A percentile compares a stretch with the other conserved stretches of the same genome.
Conservation (phyloP, 2,797 vertebrate species). For the Chrosomus eos region DNA sequence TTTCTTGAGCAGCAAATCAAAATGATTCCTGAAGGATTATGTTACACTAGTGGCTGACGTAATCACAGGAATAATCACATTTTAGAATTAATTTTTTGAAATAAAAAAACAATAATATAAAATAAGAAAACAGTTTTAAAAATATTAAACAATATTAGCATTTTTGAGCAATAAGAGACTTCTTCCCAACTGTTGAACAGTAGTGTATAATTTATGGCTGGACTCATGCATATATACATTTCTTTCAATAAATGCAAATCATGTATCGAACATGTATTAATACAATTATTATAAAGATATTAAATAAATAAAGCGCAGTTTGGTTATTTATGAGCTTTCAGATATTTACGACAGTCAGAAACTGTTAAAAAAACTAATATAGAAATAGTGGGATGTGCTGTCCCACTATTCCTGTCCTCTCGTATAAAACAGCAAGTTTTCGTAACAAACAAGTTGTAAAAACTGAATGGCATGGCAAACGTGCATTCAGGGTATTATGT, state of each 20-base stretch:
- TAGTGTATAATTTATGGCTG: not conserved
- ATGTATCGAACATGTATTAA: not conserved
- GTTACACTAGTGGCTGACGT: not conserved
- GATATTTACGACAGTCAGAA: not conserved
- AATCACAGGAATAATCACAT: not conserved
- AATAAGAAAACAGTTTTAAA: no score
- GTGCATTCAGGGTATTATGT: not conserved
- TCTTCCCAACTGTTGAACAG: not conserved
- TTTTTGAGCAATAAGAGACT: not conserved
- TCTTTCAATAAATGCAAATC: not conserved
- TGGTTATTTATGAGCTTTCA: not conserved
- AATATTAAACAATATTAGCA: not conserved
- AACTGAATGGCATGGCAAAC: not conserved
- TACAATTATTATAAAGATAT: no score
- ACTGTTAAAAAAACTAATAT: not conserved
- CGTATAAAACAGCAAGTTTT: not conserved
- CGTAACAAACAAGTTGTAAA: not conserved
- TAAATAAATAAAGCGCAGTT: no score
- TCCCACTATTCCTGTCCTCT: not conserved
- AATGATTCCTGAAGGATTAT: not conserved
- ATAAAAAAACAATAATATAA: no score
- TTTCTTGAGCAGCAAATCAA: not conserved
- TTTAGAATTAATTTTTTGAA: no score
- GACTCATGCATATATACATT: not conserved
- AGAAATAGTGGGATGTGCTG: not conserved